Conservation (phyloP, 2,797 vertebrate species). For the Enteromius unitaeniatus region DNA sequence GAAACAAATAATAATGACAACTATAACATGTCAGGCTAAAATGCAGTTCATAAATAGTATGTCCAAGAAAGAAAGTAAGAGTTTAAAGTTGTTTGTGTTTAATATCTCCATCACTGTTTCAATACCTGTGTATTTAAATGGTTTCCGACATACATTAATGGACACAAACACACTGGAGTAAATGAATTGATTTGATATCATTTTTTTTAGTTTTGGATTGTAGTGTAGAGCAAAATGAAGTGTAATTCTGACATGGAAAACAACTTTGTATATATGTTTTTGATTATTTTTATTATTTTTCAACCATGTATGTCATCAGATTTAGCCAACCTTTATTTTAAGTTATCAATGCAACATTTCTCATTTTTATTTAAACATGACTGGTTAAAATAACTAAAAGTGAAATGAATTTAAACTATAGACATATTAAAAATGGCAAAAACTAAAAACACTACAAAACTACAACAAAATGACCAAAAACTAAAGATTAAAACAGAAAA, state of each 20-base stretch:
- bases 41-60: neutral
- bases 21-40: neutral
- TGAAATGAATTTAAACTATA: neutral
- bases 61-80: neutral
- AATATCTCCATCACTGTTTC: neutral
- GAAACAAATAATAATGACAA: neutral
- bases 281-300: too few relatives aligned
- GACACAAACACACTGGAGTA: neutral
- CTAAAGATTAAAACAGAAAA: neutral
- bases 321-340: neutral
- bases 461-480: neutral
- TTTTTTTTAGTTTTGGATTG: too few relatives aligned
- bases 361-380: neutral
- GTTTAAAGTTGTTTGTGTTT: neutral
- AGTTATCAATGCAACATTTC: neutral
- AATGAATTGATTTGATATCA: neutral
- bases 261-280: neutral
- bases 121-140: too few relatives aligned
- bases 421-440: neutral
- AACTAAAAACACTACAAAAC: neutral
- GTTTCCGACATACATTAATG: neutral
- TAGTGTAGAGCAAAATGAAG: neutral
- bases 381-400: neutral
- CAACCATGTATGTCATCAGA: neutral
- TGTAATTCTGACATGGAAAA: neutral